Evolutionary conservation across 1,140 invertebrate species (phyloP), one percentile per base, ranked within the genome.

Genomic region (Anthonomus grandis): DNA sequence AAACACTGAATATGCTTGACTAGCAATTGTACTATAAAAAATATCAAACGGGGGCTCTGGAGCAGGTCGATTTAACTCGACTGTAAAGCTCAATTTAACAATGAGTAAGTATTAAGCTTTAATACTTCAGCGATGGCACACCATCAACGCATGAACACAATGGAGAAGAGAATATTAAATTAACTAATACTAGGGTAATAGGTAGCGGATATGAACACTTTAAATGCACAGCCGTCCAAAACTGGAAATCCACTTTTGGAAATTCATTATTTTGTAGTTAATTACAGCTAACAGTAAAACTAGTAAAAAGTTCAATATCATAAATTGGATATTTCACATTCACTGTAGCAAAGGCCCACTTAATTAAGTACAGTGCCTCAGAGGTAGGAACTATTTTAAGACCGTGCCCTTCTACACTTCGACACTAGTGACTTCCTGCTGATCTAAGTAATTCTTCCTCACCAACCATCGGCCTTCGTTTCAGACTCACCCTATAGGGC

Each of bases 401-500:
- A 71, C 68, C 70, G 67, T 69, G 70, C 70, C 69, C 64, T 51
- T 56, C 36, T 57, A 49, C 50, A 53, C 37, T 44, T 31, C 4
- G 13, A 13, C n/a, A 25, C 39, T 60, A 72, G 39, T 69, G 69
- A 47, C 70, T 70, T 27, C 69, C 70, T 12, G 65, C 66, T 18
- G 69, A 59, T 51, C 67, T 64, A 5, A 72, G 3, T 63, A 64
- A 34, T 3, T 60, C 63, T 10, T 54, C 73, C 73, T 67, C 78
- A 78, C 48, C 75, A 10, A 70, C 73, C 57, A 77, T 68, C 5
- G 77, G 74, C n/a, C 86, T 79, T 10, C 81, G 77, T 38, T 82
- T 72, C 13, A 88, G 75, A 59, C 81, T 82, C 2, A 91, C 83
- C 61, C 84, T 81, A 74, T 90, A 93, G 0, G 83, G 74, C 58